Conservation (phyloP, 1,140 invertebrate species). For the Drosophila repletoides region DNA sequence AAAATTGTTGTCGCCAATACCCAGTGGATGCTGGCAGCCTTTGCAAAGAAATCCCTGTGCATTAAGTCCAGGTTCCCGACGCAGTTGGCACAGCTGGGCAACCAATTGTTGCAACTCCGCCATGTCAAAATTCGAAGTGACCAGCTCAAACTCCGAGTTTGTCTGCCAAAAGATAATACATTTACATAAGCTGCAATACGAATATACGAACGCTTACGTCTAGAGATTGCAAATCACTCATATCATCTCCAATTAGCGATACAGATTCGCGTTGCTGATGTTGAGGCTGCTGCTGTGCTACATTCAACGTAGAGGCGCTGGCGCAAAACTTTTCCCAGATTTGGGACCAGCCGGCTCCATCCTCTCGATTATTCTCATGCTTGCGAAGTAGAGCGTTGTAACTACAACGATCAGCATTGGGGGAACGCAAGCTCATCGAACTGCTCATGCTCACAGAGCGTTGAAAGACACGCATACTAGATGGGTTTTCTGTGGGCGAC, state of each 20-base stretch:
- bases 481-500: conserved; percentile 35
- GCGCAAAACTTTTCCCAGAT: conserved; percentile 64
- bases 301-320: conserved; percentile 57
- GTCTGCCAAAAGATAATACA: conserved; percentile 26
- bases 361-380: conserved; percentile 83
- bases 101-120: conserved; percentile 85
- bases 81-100: conserved; percentile 87
- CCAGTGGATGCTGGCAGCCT: conserved; percentile 89
- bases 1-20: conserved; percentile 88
- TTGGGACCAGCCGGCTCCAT: conserved; percentile 67
- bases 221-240: conserved; percentile 58
- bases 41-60: conserved; percentile 93
- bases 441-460: conserved; percentile 70
- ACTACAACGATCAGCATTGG: conserved; percentile 61
- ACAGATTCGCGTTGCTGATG: conserved; percentile 57
- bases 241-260: conserved; percentile 59
- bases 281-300: conserved; percentile 65
- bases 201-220: conserved; percentile 31
- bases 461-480: conserved; percentile 44
- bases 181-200: not conserved
- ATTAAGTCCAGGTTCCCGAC: conserved; percentile 92
- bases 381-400: conserved; percentile 73
- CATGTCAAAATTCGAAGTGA: conserved; percentile 83
- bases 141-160: conserved; percentile 84
- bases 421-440: conserved; percentile 51